A percentile compares a stretch with the other conserved stretches of the same genome.
Evolutionary conservation across 2,113 vertebrate species (phyloP).

Genomic region (Phaetusa simplex): DNA sequence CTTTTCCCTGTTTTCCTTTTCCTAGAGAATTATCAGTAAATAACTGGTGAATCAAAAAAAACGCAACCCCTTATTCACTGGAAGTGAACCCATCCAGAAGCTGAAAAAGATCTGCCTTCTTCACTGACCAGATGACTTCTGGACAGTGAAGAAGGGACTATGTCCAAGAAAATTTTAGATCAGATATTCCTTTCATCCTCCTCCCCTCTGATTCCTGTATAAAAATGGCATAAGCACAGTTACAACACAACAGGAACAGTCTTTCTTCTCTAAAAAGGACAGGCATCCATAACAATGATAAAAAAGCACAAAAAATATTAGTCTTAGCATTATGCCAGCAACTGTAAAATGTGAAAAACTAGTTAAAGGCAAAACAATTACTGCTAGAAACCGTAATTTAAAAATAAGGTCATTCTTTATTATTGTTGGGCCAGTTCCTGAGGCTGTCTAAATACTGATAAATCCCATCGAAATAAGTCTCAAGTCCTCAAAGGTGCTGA

Average conservation of each 20-base stretch:
- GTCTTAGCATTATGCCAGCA: conserved; percentile 4
- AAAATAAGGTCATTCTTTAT: not conserved
- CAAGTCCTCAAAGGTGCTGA: not conserved
- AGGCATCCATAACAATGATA: not conserved
- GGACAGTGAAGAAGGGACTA: not conserved
- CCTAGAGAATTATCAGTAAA: not conserved
- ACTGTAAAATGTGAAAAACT: not conserved
- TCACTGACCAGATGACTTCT: not conserved
- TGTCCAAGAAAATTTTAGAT: not conserved
- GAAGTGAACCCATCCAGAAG: not conserved
- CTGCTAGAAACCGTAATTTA: not conserved
- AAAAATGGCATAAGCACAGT: not conserved
- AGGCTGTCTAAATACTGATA: conserved; percentile 30
- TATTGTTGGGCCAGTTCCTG: not conserved
- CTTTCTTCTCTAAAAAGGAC: not conserved
- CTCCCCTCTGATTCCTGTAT: not conserved
- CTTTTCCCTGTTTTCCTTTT: not conserved
- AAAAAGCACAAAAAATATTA: conserved; percentile 40
- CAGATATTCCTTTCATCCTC: not conserved
- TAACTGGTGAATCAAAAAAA: not conserved
- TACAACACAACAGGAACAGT: not conserved
- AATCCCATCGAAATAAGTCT: not conserved
- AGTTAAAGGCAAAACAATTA: not conserved
- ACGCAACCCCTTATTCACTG: not conserved
- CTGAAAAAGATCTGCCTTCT: not conserved